Percentiles rank a stretch among this genome's conserved stretches.
Evolutionary conservation across 92 coral and sea anemone species (phyloP).

Genomic region (Epizoanthus fatuus): DNA sequence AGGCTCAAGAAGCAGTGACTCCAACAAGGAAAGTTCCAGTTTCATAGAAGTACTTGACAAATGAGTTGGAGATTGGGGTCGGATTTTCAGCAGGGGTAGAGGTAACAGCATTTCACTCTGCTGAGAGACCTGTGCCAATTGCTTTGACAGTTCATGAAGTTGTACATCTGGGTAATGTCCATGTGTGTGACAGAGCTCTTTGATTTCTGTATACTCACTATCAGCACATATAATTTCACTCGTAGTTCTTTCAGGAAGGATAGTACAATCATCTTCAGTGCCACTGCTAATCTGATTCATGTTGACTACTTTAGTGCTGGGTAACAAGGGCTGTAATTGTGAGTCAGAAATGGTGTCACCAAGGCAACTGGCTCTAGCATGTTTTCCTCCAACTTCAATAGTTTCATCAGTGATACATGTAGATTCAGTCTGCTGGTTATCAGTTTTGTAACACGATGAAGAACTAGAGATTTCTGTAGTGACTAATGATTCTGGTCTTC

Average conservation of each 20-base stretch:
- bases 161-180: neutral
- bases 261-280: neutral
- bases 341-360: neutral
- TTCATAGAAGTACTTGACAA: constrained; percentile 1
- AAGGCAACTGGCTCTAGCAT: neutral
- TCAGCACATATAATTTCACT: too few relatives aligned
- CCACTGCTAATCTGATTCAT: neutral
- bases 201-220: too few relatives aligned
- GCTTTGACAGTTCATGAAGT: neutral
- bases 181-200: too few relatives aligned
- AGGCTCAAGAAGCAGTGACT: constrained; percentile 9
- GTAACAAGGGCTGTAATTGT: too few relatives aligned
- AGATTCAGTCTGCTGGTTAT: neutral
- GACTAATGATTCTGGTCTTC: neutral
- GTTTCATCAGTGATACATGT: neutral
- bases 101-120: neutral
- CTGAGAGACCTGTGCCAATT: neutral
- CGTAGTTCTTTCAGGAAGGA: too few relatives aligned
- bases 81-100: neutral
- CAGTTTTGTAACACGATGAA: neutral
- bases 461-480: neutral
- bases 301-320: too few relatives aligned
- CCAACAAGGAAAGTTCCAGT: constrained; percentile 30
- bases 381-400: constrained; percentile 6
- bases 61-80: neutral